phyloP scores from a whole-genome alignment of 2,888 invertebrate genomes.

The Phasia obesa region DNA sequence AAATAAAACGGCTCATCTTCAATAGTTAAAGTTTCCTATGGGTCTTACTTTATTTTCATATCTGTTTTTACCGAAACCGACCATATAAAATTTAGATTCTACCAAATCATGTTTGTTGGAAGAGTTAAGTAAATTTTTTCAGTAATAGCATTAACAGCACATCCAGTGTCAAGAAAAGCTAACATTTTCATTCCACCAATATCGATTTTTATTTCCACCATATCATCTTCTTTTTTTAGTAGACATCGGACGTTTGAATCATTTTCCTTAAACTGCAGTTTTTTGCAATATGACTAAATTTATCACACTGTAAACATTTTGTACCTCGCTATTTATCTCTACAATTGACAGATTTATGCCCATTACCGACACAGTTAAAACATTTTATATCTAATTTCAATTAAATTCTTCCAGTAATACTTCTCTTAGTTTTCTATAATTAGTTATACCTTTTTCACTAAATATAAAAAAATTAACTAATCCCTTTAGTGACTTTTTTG shows the following conservation, averaged over 20 bases:
- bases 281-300: conserved; percentile 53
- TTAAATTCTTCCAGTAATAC: conserved; percentile 13
- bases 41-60: conserved; percentile 40
- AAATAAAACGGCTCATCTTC: conserved; percentile 34
- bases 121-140: conserved; percentile 5
- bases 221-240: neutral
- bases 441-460: conserved; percentile 38
- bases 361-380: conserved; percentile 67
- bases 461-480: too few species aligned
- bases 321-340: conserved; percentile 48
- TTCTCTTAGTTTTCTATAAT: conserved; percentile 5
- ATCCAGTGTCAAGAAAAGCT: conserved; percentile 53
- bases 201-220: conserved; percentile 16
- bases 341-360: conserved; percentile 50
- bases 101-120: conserved; percentile 10
- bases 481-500: too few species aligned
- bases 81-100: conserved; percentile 42
- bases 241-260: conserved; percentile 16
- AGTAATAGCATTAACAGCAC: conserved; percentile 45
- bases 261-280: conserved; percentile 11
- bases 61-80: conserved; percentile 41
- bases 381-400: conserved; percentile 16
- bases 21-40: conserved; percentile 42
- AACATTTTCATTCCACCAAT: conserved; percentile 8
- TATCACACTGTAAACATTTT: conserved; percentile 62